phyloP scores from a whole-genome alignment of 2,113 vertebrate genomes.

The Colinus virginianus region DNA sequence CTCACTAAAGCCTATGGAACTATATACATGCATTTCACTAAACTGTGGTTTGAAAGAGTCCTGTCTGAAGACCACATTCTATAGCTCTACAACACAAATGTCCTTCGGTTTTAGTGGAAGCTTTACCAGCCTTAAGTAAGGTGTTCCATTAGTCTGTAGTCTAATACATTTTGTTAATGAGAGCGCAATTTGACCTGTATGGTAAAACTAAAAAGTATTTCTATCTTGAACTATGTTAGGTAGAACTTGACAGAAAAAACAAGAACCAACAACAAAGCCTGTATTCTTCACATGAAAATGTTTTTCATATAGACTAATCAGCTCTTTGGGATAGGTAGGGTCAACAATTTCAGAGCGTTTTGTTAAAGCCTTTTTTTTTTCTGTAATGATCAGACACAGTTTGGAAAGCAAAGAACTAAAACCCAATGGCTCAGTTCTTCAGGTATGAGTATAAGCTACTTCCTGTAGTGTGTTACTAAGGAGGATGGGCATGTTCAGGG shows the following conservation, averaged over 20 bases:
- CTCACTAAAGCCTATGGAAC: background rate
- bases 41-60: background rate
- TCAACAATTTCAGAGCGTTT: background rate
- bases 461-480: background rate
- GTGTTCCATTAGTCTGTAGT: background rate
- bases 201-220: background rate
- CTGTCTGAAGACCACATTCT: background rate
- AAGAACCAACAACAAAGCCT: background rate
- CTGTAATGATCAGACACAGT: background rate
- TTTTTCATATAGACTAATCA: background rate
- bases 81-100: background rate
- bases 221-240: background rate
- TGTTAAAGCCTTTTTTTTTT: background rate
- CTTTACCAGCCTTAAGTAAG: background rate
- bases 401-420: background rate
- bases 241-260: rapidly evolving
- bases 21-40: background rate
- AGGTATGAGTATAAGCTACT: background rate
- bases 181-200: background rate
- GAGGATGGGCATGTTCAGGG: background rate
- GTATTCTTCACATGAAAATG: background rate
- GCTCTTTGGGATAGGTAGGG: background rate
- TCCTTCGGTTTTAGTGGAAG: background rate
- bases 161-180: background rate
- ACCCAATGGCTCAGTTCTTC: background rate